phyloP scores from a whole-genome alignment of 2,797 vertebrate genomes.

The Alcedo atthis region DNA sequence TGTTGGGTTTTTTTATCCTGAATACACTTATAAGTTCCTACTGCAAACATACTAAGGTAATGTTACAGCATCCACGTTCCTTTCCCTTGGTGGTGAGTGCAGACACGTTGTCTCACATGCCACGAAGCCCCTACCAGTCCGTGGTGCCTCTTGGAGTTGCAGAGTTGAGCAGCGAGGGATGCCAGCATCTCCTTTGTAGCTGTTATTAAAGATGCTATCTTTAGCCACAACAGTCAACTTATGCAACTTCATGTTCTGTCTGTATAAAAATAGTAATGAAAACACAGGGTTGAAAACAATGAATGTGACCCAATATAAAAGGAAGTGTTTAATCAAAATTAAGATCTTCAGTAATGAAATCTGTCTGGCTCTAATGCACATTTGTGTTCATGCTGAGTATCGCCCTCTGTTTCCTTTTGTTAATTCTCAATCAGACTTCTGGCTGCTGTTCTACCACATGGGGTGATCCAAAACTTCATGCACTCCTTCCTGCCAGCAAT shows the following conservation, averaged over 20 bases:
- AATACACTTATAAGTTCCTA: neutral
- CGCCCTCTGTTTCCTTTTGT: conserved; percentile 19
- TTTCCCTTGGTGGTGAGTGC: neutral
- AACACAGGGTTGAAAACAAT: neutral
- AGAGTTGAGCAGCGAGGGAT: neutral
- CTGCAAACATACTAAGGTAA: neutral
- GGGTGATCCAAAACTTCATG: neutral
- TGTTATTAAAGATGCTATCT: conserved; percentile 69
- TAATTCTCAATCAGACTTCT: conserved; percentile 21
- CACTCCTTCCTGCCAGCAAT: neutral
- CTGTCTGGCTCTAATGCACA: neutral
- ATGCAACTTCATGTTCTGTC: neutral
- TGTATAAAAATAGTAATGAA: conserved; percentile 47
- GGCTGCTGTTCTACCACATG: conserved; percentile 10
- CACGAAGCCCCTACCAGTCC: neutral
- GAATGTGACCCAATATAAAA: neutral
- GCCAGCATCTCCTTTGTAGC: neutral
- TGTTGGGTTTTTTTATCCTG: neutral
- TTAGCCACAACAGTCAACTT: neutral
- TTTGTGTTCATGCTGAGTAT: neutral
- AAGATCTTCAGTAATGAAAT: conserved; percentile 60
- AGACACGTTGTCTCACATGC: neutral
- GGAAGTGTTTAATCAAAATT: conserved; percentile 59
- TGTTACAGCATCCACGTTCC: neutral
- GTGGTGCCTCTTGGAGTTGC: neutral